A percentile compares a stretch with the other conserved stretches of the same genome.
phyloP scores from a whole-genome alignment of 2,888 invertebrate species.

The Cephonodes hylas region DNA sequence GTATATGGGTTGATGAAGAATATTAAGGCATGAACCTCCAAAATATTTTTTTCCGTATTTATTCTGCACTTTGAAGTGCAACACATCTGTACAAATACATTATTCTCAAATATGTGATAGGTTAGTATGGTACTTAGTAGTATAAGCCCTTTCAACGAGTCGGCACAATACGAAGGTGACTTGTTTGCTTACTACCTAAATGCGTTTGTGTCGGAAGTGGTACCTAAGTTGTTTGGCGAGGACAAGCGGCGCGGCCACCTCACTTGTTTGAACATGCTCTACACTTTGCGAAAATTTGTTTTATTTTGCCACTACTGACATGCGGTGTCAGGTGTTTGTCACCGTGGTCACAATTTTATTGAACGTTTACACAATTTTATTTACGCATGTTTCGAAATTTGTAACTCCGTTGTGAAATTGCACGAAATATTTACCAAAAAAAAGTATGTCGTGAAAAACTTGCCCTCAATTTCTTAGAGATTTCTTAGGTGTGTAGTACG shows the following conservation, averaged over 20 bases:
- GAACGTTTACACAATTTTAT: too few relatives aligned
- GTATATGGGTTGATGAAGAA: too few relatives aligned
- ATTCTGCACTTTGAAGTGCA: background rate
- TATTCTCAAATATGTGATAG: background rate
- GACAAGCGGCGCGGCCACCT: conserved; percentile 26
- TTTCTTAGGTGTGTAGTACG: too few relatives aligned
- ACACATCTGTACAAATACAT: background rate
- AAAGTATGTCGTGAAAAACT: background rate
- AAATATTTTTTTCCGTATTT: background rate
- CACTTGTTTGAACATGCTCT: conserved; percentile 6
- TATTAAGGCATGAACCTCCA: background rate
- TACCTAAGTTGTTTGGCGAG: conserved; percentile 32
- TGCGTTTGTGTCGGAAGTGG: conserved; percentile 9
- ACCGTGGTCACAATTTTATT: background rate
- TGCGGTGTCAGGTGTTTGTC: background rate
- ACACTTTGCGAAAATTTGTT: background rate
- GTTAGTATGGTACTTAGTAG: background rate
- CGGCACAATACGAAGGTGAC: background rate
- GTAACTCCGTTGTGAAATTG: background rate
- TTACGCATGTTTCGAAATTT: background rate
- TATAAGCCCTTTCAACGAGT: background rate
- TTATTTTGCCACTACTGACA: background rate
- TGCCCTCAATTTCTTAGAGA: background rate
- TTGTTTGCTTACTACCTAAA: conserved; percentile 5
- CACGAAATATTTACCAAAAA: background rate